Conservation (phyloP, 2,797 vertebrate species). For the Odontamblyopus rebecca region DNA sequence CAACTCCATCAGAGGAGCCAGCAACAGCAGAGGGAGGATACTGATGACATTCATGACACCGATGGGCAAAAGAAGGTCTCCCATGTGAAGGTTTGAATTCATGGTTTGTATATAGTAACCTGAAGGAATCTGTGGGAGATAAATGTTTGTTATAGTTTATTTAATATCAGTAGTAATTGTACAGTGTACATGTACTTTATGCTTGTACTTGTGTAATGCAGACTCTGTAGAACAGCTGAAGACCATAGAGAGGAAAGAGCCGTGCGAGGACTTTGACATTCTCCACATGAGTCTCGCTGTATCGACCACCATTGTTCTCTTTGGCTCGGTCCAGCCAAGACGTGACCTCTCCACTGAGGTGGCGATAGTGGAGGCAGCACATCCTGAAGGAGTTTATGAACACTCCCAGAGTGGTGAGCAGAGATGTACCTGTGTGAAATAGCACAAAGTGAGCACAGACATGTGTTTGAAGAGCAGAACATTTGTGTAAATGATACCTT, state of each 20-base stretch:
- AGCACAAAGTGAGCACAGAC: neutral
- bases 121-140: conserved; percentile 82
- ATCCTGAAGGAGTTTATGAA: conserved; percentile 80
- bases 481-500: conserved; percentile 75
- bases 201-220: conserved; percentile 84
- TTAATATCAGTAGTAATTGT: neutral
- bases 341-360: conserved; percentile 63
- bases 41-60: conserved; percentile 87
- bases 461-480: neutral
- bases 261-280: conserved; percentile 82
- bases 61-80: conserved; percentile 83
- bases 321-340: conserved; percentile 87
- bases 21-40: conserved; percentile 83
- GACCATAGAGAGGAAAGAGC: conserved; percentile 86
- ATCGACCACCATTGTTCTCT: conserved; percentile 83
- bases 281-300: conserved; percentile 86
- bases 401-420: conserved; percentile 80
- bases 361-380: conserved; percentile 67
- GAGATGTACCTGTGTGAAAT: conserved; percentile 76
- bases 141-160: neutral
- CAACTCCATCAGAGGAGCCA: conserved; percentile 84
- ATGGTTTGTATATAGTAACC: conserved; percentile 93
- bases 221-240: conserved; percentile 86
- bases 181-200: neutral
- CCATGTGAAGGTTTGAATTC: conserved; percentile 86